Conservation (phyloP, 2,888 invertebrate species). For the Epinotia demarniana region DNA sequence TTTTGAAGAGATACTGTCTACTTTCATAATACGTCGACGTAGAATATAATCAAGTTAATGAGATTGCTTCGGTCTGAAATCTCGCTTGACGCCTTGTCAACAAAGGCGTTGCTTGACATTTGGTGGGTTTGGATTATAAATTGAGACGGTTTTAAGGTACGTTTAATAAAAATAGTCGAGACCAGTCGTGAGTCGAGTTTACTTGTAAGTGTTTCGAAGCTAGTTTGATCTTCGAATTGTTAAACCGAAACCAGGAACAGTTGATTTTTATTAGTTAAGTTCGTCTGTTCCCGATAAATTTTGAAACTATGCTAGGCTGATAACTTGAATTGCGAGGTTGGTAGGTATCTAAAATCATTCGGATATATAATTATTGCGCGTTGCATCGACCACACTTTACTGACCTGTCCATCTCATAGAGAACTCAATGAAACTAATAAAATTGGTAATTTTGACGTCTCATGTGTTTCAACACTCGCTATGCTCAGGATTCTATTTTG, state of each 20-base stretch:
- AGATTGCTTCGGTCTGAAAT: constrained; percentile 57
- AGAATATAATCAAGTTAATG: constrained; percentile 69
- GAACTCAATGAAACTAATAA: no score
- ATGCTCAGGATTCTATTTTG: no score
- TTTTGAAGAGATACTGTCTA: constrained; percentile 40
- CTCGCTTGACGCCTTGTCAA: constrained; percentile 56
- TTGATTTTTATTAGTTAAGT: no score
- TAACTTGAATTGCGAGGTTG: no score
- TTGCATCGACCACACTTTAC: no score
- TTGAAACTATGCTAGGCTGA: no score
- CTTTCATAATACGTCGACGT: constrained; percentile 31
- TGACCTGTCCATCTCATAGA: no score
- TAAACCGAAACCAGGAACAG: neutral
- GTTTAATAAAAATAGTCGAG: neutral
- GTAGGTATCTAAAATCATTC: no score
- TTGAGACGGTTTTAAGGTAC: neutral
- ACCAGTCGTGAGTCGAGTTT: neutral
- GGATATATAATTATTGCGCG: no score
- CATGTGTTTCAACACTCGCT: no score
- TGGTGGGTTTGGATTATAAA: neutral
- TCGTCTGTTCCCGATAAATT: no score
- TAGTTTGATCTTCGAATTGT: neutral
- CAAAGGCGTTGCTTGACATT: constrained; percentile 14
- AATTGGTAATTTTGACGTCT: no score
- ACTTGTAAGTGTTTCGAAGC: neutral